phyloP scores from a whole-genome alignment of 2,797 vertebrate species.

The Phrynocephalus vlangalii region DNA sequence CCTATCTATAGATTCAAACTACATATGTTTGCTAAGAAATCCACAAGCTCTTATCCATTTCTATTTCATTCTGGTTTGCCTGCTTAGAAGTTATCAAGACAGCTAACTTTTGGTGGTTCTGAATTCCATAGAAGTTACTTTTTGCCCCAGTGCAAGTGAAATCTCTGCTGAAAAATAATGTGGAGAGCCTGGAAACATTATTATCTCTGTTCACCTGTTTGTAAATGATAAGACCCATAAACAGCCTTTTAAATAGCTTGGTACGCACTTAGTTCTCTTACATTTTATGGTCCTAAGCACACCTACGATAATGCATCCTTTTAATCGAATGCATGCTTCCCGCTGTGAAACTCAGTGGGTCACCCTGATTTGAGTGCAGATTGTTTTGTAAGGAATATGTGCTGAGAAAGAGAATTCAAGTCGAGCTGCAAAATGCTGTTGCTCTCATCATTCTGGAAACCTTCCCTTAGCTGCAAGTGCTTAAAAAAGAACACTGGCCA shows the following conservation, averaged over 20 bases:
- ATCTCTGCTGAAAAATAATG: conserved; percentile 77
- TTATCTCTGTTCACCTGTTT: conserved; percentile 75
- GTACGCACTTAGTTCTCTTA: conserved; percentile 57
- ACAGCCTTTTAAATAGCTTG: conserved; percentile 73
- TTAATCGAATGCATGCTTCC: conserved; percentile 70
- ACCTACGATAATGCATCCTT: conserved; percentile 66
- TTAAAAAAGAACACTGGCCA: conserved; percentile 20
- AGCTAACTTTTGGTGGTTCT: conserved; percentile 65
- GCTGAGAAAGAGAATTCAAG: conserved; percentile 32
- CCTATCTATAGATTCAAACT: not conserved
- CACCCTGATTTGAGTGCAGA: conserved; percentile 74
- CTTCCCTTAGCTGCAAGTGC: conserved; percentile 3
- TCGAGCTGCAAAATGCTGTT: conserved; percentile 27
- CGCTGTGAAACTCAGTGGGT: conserved; percentile 74
- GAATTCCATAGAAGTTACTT: conserved; percentile 69
- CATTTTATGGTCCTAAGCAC: conserved; percentile 59
- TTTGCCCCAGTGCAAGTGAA: conserved; percentile 73
- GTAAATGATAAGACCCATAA: conserved; percentile 78
- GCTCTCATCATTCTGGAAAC: not conserved
- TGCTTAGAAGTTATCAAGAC: conserved; percentile 60
- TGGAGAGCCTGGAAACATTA: conserved; percentile 66
- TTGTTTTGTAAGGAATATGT: conserved; percentile 66
- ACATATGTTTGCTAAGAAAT: conserved; percentile 30
- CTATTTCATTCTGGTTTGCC: conserved; percentile 47
- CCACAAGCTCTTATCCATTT: conserved; percentile 40